phyloP scores from a whole-genome alignment of 2,797 vertebrate species.

The Pseudotriccus pelzelni region DNA sequence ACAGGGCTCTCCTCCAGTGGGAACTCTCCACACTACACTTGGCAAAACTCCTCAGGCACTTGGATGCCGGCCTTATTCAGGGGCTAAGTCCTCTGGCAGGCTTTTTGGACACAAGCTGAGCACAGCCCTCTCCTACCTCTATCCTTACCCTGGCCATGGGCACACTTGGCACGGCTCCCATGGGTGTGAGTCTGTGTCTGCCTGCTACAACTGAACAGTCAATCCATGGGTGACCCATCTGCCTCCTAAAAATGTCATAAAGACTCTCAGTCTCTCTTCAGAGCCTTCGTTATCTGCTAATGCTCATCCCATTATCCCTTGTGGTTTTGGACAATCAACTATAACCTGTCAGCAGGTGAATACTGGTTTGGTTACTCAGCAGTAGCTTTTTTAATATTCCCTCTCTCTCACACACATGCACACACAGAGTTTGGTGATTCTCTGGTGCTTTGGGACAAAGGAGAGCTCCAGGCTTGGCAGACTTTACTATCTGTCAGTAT shows the following conservation, averaged over 20 bases:
- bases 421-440: neutral
- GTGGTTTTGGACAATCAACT: neutral
- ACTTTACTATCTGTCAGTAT: neutral
- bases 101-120: neutral
- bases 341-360: neutral
- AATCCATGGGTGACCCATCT: neutral
- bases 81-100: neutral
- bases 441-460: neutral
- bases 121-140: neutral
- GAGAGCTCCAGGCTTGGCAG: neutral
- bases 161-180: neutral
- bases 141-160: neutral
- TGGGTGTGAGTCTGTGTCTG: neutral
- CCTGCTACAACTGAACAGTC: neutral
- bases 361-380: neutral
- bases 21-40: neutral
- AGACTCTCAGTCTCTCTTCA: neutral
- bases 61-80: neutral
- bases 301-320: neutral
- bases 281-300: neutral
- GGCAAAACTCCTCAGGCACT: neutral
- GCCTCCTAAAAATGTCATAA: neutral
- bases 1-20: neutral
- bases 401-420: too few relatives aligned
- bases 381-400: neutral